Evolutionary conservation across 2,888 invertebrate species (phyloP).

Genomic region (Ptilodon capucinus): DNA sequence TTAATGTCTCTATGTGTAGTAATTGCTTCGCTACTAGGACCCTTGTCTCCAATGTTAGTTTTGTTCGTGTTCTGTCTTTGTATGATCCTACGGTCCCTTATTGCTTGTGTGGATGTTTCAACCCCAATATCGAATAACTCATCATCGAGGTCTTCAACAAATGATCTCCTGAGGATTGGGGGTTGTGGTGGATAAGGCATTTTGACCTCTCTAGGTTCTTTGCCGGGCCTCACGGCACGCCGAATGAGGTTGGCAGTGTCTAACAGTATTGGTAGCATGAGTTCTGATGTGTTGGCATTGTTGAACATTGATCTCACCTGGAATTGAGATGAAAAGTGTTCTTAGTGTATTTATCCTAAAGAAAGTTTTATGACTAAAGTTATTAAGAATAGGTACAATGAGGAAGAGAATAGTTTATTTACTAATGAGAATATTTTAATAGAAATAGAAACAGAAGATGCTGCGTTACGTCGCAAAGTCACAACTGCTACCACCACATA

Average conservation of each 20-base stretch:
- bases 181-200: conserved; percentile 44
- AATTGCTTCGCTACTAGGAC: conserved; percentile 27
- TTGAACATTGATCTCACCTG: conserved; percentile 84
- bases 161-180: conserved; percentile 63
- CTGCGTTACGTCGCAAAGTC: too few species aligned
- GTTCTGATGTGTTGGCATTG: conserved; percentile 77
- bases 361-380: too few species aligned
- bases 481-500: too few species aligned
- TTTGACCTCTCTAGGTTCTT: conserved; percentile 60
- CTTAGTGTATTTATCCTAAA: too few species aligned
- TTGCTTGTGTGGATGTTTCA: conserved; percentile 37
- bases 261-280: conserved; percentile 84
- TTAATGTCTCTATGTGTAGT: conserved; percentile 35
- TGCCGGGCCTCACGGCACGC: conserved; percentile 70
- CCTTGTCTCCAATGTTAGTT: conserved; percentile 36
- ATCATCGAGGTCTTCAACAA: conserved; percentile 56
- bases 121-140: conserved; percentile 58
- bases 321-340: conserved; percentile 37
- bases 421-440: too few species aligned
- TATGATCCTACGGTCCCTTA: conserved; percentile 44
- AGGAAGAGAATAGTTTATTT: too few species aligned
- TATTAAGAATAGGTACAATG: too few species aligned
- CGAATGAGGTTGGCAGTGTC: conserved; percentile 85
- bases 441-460: too few species aligned
- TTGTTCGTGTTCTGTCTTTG: conserved; percentile 42